Evolutionary conservation across 2,797 vertebrate genomes (phyloP).

Genomic region (Danio kyathit): DNA sequence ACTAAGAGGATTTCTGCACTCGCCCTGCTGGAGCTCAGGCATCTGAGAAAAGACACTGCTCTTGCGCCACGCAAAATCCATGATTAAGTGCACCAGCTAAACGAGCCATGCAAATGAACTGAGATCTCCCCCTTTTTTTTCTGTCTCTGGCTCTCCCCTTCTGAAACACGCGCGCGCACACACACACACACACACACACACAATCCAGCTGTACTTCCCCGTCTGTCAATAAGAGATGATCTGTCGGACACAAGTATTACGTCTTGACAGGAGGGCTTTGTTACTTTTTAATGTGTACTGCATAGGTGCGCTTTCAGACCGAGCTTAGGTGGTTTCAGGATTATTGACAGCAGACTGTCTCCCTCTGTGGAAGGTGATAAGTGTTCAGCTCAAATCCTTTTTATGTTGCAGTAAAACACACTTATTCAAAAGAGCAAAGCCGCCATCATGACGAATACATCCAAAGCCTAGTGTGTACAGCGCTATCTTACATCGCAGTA

Average conservation of each 20-base stretch:
- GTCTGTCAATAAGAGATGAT: conserved; percentile 25
- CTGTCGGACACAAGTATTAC: conserved; percentile 31
- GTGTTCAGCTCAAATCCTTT: conserved; percentile 38
- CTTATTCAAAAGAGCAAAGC: conserved; percentile 37
- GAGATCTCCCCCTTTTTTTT: background rate
- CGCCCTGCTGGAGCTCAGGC: conserved; percentile 53
- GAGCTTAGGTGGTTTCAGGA: conserved; percentile 24
- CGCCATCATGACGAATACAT: conserved; percentile 11
- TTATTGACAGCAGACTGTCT: conserved; percentile 38
- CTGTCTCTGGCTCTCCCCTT: conserved; percentile 42
- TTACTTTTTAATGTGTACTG: conserved; percentile 73
- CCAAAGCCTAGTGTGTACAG: background rate
- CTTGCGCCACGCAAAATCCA: conserved; percentile 65
- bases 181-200: conserved; percentile 61
- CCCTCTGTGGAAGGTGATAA: conserved; percentile 37
- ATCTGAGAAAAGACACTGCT: conserved; percentile 26
- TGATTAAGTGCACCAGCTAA: conserved; percentile 69
- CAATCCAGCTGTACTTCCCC: conserved; percentile 4
- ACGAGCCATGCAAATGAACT: conserved; percentile 46
- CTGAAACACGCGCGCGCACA: conserved; percentile 33
- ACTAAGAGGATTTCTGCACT: conserved; percentile 74
- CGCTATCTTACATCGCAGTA: background rate
- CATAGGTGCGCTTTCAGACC: conserved; percentile 45
- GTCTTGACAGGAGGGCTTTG: conserved; percentile 79
- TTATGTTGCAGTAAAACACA: conserved; percentile 38